phyloP scores from a whole-genome alignment of 2,797 vertebrate species.

The Chiropotes sagulatus region DNA sequence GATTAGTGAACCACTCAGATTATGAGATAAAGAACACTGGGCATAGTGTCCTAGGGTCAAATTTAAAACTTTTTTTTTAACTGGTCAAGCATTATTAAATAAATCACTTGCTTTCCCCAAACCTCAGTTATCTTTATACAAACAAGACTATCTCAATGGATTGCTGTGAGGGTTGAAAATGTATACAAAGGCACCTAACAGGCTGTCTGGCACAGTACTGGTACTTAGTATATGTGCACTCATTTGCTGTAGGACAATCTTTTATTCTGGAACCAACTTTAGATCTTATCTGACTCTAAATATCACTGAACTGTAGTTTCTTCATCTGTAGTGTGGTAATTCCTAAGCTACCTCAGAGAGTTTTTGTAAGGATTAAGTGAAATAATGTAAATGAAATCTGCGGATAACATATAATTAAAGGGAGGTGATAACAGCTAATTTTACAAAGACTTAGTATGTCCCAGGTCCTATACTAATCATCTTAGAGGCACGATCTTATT shows the following conservation, averaged over 20 bases:
- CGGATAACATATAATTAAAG: not conserved
- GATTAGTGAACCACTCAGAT: not conserved
- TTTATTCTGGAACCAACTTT: not conserved
- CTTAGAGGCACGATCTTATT: not conserved
- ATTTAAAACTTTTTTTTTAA: not conserved
- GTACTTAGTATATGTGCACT: not conserved
- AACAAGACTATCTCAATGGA: not conserved
- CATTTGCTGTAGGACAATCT: not conserved
- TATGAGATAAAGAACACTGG: not conserved
- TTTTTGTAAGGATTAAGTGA: constrained; percentile 5
- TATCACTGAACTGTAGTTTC: not conserved
- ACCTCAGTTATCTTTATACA: not conserved
- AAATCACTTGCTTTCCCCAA: not conserved
- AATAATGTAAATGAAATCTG: not conserved
- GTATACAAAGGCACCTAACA: not conserved
- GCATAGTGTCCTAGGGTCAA: not conserved
- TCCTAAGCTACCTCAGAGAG: not conserved
- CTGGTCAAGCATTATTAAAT: not conserved
- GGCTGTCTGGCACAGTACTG: not conserved
- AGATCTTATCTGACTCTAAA: not conserved
- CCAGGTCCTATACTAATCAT: not conserved
- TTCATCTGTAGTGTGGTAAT: not conserved
- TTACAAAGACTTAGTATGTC: not conserved
- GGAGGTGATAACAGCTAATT: not conserved
- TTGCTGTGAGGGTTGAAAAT: not conserved